These are phyloP conservation scores for Sitta carolinensis DNA, from an alignment of 2,797 vertebrate genomes.

Conservation along the genomic window DNA sequence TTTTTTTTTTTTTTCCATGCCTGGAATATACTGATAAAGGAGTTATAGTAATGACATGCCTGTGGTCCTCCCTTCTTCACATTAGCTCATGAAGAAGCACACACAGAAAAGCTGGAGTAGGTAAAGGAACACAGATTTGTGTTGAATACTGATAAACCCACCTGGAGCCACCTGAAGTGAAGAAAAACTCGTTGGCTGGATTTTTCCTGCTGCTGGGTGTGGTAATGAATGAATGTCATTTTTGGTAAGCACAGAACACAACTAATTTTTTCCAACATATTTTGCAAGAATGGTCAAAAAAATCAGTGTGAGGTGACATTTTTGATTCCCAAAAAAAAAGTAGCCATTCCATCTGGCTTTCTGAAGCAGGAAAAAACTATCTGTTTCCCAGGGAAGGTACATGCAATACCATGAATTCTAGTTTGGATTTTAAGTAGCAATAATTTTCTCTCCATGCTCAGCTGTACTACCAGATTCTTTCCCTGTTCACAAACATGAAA, in stretches of 20 bases:
- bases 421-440: neutral
- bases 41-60: neutral
- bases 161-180: neutral
- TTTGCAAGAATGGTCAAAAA: neutral
- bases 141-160: neutral
- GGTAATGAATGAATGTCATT: neutral
- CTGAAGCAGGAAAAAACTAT: neutral
- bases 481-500: neutral
- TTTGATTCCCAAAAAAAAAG: neutral
- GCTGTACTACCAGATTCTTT: neutral
- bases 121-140: neutral
- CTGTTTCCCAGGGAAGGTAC: neutral
- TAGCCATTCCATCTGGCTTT: neutral
- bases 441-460: neutral
- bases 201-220: neutral
- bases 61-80: neutral
- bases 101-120: neutral
- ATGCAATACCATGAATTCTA: neutral
- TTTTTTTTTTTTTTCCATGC: neutral
- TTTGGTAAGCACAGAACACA: neutral
- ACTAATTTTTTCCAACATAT: accelerated
- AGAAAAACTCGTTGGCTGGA: neutral
- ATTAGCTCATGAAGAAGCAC: neutral
- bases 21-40: neutral
- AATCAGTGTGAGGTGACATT: neutral